Evolutionary conservation across 2,888 invertebrate species (phyloP), one percentile per base, ranked within the genome.

Genomic region (Nomada ferruginata): DNA sequence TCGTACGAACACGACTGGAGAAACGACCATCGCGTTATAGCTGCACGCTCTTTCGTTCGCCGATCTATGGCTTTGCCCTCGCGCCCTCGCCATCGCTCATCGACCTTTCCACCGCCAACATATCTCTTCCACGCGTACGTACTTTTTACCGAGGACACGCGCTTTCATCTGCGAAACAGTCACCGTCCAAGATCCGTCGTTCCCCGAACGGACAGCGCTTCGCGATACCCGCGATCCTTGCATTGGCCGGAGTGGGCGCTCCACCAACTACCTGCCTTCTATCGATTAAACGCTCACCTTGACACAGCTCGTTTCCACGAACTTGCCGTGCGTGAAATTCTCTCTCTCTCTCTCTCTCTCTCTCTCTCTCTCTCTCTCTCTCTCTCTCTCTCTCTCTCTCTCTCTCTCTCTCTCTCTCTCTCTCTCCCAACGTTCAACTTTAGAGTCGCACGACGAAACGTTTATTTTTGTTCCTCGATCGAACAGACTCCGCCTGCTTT

Each of bases 221-320:
- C 0, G 29, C 53, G 57, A 36, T 53, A 72, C 57, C 18, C 83
- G 36, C 84, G 87, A 90, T 88, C 82, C 74, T 83, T 36, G 36
- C 11, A 26, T 23, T 82, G 64, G 72, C 83, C 79, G 78, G 73
- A 68, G 64, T 64, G 55, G 72, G 53, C 57, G 82, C 90, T 89
- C 89, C 90, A n/a, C 91, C 86, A 91, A 90, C 90, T 86, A 76
- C 88, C 86, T 85, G 85, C 66, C 9, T 84, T 84, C 87, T 91
- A 92, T 92, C 90, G 92, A 92, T 92, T 89, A 87, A 87, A 85
- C 86, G 88, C 81, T 90, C 88, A 89, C 89, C 90, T 90, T 90
- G 91, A 89, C 90, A 89, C 85, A 52, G 79, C 61, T 85, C 55
- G 77, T 73, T 88, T 82, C 85, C 77, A 66, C 82, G 78, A 82